Evolutionary conservation across 1,140 invertebrate species (phyloP), one percentile per base, ranked within the genome.

Genomic region (Cardiocondyla obscurior): DNA sequence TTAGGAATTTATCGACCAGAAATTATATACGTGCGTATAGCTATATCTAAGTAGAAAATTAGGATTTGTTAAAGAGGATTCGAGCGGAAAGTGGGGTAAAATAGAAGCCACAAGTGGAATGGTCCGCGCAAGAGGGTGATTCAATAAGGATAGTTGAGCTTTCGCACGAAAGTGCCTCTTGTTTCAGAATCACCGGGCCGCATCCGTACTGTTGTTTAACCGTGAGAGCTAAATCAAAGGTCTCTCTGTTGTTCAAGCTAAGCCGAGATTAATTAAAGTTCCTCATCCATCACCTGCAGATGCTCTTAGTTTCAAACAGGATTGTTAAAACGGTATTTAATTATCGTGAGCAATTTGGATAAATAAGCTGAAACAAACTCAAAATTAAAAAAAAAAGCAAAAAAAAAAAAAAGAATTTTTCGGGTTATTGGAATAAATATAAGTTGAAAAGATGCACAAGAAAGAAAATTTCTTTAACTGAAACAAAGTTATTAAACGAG

Each of bases 211-310:
- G 76, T 57, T 64, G 82, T 86, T n/a, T 89, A 89, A 87, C 74
- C 51, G 28, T 46, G 10, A 76, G 53, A 53, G 87, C 74, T 89
- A 85, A 87, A 83, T 84, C 57, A 46, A 81, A 70, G 58, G 84
- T 49, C 39, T 79, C 69, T 82, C 39, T 51, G 62, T 42, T 82
- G 46, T 51, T 57, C 46, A 44, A 51, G 72, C 60, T 83, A 82
- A 81, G 62, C 89, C 84, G 14, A 90, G 89, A 85, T 89, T 88
- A 91, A 92, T 92, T 91, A 91, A 91, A 91, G 85, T 82, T 65
- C 16, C 73, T 67, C 57, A 62, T 76, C 65, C 65, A 81, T 89
- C 91, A 91, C 90, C 90, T 92, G 89, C 91, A 90, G 89, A 84
- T 90, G 42, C 36, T 67, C 60, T 22, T 14, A 33, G 6, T 51